Conservation (phyloP, 1,140 invertebrate species). For the Holotrichia oblita region DNA sequence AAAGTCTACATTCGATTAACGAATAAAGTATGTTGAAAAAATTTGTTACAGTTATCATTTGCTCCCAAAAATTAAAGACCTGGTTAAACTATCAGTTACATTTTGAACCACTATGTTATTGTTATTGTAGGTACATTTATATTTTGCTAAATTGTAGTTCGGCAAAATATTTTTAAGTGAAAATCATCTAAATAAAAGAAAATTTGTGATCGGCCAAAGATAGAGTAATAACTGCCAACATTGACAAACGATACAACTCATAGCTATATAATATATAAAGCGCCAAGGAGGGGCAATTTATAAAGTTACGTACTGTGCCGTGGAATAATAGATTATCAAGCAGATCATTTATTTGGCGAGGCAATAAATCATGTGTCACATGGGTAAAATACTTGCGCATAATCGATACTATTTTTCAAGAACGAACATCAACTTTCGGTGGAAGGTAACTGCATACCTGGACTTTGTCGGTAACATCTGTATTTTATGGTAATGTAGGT, state of each 20-base stretch:
- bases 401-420: slow-evolving; percentile 25
- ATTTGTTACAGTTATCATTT: too few relatives aligned
- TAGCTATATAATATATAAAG: not conserved
- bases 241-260: not conserved
- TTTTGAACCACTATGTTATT: too few relatives aligned
- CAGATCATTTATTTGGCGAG: slow-evolving; percentile 24
- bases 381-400: slow-evolving; percentile 6
- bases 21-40: too few relatives aligned
- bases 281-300: not conserved
- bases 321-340: slow-evolving; percentile 23
- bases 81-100: too few relatives aligned
- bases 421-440: not conserved
- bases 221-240: not conserved
- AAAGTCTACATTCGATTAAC: too few relatives aligned
- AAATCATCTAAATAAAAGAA: too few relatives aligned
- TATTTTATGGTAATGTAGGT: not conserved
- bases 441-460: not conserved
- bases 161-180: too few relatives aligned
- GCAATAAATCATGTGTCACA: slow-evolving; percentile 32
- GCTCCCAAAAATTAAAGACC: too few relatives aligned
- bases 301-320: not conserved
- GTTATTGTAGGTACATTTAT: too few relatives aligned
- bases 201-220: too few relatives aligned
- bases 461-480: not conserved
- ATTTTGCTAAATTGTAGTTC: too few relatives aligned